Base-by-base conservation (phyloP, 2,797 vertebrate species). In the Molossus molossus region DNA sequence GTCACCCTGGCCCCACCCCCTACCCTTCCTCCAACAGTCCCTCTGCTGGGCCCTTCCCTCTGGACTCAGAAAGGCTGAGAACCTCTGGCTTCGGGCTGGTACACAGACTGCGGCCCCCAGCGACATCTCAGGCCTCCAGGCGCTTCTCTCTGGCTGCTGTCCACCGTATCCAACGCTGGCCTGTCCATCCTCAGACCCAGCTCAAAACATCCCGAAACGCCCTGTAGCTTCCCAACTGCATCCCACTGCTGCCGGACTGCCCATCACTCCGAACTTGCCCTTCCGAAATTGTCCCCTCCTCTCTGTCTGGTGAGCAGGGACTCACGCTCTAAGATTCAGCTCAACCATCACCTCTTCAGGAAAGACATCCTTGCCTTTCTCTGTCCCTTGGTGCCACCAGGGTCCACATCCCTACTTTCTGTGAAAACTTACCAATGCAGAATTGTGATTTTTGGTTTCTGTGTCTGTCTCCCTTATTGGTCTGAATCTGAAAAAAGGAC, bases 271-370 rank as follows among this genome's bases (percentile, higher is more conserved):
- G 2, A 3, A 55, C 33, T 67, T 64, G 33, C 37, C 37, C 23
- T 45, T 86, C 27, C 48, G 33, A 33, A 33, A 33, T 33, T 33
- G n/a, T 9, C 15, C 27, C 12, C 45, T 77, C 60, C 23, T 62
- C 50, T 40, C 40, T 29, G 15, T 21, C 77, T 86, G 17, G 40
- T 53, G 48, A 84, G 29, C 25, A 27, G 0, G 0, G 45, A 53
- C 91, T n/a, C 89, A 75, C 53, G 95, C 58, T 33, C 58, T 48
- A 70, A 83, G 45, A n/a, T 29, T 90, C 9, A 96, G 11, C 40
- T 92, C 86, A 97, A 96, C 64, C 96, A 77, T 45, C 57, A 70
- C 67, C 75, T 86, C 93, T 94, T 86, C 87, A 70, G 15, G 58
- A 23, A 91, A 79, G 18, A 21, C 4, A 40, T 33, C 25, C 50